phyloP scores from a whole-genome alignment of 1,140 invertebrate genomes.

The Portunus trituberculatus region DNA sequence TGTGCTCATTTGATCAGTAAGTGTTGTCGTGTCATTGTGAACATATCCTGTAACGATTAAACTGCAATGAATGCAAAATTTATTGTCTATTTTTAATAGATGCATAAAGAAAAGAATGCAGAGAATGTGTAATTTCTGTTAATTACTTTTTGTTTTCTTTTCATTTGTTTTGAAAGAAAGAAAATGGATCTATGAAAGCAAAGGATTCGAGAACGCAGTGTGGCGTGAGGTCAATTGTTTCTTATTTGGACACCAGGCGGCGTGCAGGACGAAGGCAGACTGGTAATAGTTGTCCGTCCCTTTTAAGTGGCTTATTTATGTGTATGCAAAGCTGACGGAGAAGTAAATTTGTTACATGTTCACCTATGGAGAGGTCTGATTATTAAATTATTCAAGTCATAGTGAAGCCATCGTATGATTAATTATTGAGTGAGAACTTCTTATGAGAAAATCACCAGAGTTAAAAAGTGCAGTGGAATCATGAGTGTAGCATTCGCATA shows the following conservation, averaged over 20 bases:
- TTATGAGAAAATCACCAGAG: not conserved
- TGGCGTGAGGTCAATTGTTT: not conserved
- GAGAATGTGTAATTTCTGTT: too few species aligned
- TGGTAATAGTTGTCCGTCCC: not conserved
- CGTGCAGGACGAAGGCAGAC: not conserved
- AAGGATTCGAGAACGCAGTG: not conserved
- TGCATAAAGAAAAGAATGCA: too few species aligned
- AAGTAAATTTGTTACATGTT: not conserved
- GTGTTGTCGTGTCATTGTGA: too few species aligned
- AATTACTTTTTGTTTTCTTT: too few species aligned
- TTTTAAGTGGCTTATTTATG: conserved; percentile 3
- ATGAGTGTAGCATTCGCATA: too few species aligned
- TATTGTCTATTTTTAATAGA: too few species aligned
- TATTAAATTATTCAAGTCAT: conserved; percentile 10
- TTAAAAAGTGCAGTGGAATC: not conserved
- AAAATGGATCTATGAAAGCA: too few species aligned
- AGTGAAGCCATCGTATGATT: not conserved
- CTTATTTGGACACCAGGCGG: not conserved
- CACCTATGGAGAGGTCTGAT: not conserved
- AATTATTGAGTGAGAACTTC: not conserved
- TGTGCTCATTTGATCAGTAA: too few species aligned
- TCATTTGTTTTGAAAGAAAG: too few species aligned
- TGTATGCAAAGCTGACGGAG: not conserved
- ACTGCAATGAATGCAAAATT: too few species aligned
- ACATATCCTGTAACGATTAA: too few species aligned